Evolutionary conservation across 1,140 invertebrate genomes (phyloP), one percentile per base, ranked within the genome.

Genomic region (Andricus grossulariae): DNA sequence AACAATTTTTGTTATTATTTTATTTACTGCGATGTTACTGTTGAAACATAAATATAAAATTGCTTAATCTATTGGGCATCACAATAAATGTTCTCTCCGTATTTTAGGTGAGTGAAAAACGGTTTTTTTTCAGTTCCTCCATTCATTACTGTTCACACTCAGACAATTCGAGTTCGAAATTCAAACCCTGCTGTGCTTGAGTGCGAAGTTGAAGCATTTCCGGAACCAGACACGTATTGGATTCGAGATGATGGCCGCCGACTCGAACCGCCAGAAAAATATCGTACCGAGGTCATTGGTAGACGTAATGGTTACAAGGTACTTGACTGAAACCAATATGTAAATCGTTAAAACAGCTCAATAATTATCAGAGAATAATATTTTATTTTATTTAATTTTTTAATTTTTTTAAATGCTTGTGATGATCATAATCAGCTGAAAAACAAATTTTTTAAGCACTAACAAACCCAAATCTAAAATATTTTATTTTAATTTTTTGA

Each of bases 201-300:
- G 88, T 98, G 97, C 84, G 94, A 96, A 87, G 94, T 97, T 0
- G 97, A 98, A 90, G 97, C 97, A 0, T 98, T 95, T 88, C 97
- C 98, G 0, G 95, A 96, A 82, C 95, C 96, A 0, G 92, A 97
- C 2, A 94, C 94, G 72, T 96, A 96, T 84, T 99, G 98, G 98
- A 96, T 97, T 85, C 92, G 94, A 50, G 91, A 93, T 7, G 95
- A 97, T 77, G 95, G 95, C n/a, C 92, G 94, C 71, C 93, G 97
- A 10, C 85, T 97, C 1, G 94, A 96, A 86, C 92, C 93, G 18
- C 92, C 92, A 60, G 93, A 94, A 3, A 95, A 96, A 84, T 96
- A 95, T 87, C 92, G 92, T 76, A 94, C 94, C 13, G 93, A 94
- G 72, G 93, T 93, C 75, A 90, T 90, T 57, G 93, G 94, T 78